Base-by-base conservation (phyloP, 2,888 invertebrate genomes). In the Parnassius glacialis region DNA sequence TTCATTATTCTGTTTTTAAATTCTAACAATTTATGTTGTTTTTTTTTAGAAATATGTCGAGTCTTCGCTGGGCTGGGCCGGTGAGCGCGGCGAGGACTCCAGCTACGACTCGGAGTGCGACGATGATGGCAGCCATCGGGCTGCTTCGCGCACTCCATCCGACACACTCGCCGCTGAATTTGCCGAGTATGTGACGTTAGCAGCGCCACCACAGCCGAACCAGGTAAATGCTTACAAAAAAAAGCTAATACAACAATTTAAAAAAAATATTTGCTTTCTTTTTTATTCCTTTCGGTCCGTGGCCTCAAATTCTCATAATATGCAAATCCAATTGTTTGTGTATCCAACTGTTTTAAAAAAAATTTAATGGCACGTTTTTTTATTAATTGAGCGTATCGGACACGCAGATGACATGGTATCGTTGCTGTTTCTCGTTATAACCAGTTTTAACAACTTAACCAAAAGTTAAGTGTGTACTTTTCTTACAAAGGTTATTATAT, bases 91-190 rank as follows among this genome's bases (percentile, higher is more conserved):
- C 51, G 96, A 96, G 78, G 97, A 97, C 85, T 96, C 96, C 61
- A 96, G 96, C 79, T 97, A 97, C 86, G 97, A 97, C 88, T 96
- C 96, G 20, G 96, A 97, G 83, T 95, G 94, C 78, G 95, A 95
- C 66, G 94, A 92, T 42, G 93, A 94, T 80, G 82, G 90, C 53
- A 84, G 91, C 44, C 96, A 96, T 84, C 93, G 95, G 68, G 95
- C 96, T 76, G 95, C 97, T 42, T 95, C 95, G 51, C 93, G 97
- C 67, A 97, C 97, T 2, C 94, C 95, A 41, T 96, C 96, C 57
- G 97, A 97, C 81, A 97, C 97, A 1, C 92, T 97, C 74, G 96
- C 95, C 11, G 96, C 96, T 3, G 97, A 97, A 87, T 97, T 95
- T 81, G 96, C 95, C 12, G 96, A 96, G 79, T 96, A 97, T 81